Conservation (phyloP, 2,888 invertebrate species). For the Brachynemurus nebulosus region DNA sequence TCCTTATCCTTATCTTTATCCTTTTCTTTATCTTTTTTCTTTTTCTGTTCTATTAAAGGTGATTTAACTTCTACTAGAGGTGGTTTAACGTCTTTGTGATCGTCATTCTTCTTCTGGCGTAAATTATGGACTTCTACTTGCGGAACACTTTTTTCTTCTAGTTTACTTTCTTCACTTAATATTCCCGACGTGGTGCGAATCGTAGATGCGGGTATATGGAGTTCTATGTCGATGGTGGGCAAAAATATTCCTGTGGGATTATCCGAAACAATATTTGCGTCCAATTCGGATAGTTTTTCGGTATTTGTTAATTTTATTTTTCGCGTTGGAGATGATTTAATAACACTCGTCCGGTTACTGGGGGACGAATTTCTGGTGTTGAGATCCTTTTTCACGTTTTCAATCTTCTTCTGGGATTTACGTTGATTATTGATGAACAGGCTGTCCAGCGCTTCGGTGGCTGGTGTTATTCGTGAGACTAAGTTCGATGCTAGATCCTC, state of each 20-base stretch:
- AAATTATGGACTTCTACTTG: conserved; percentile 15
- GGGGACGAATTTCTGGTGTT: neutral
- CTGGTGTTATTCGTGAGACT: conserved; percentile 44
- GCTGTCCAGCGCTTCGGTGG: conserved; percentile 38
- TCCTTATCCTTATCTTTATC: conserved; percentile 30
- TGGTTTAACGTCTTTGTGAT: conserved; percentile 24
- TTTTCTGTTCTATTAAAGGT: conserved; percentile 28
- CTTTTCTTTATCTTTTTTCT: conserved; percentile 18
- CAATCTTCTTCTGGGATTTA: conserved; percentile 38
- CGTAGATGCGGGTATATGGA: conserved; percentile 46
- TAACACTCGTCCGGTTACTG: conserved; percentile 36
- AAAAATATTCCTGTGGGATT: conserved; percentile 55
- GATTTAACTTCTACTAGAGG: conserved; percentile 35
- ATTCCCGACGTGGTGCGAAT: conserved; percentile 35
- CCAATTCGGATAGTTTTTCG: conserved; percentile 31
- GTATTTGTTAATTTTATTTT: conserved; percentile 34
- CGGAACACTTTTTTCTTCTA: conserved; percentile 23
- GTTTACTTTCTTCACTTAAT: conserved; percentile 31
- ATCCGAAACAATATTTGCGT: conserved; percentile 20
- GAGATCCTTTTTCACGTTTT: conserved; percentile 29
- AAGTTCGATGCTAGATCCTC: conserved; percentile 45
- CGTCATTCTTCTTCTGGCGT: conserved; percentile 25
- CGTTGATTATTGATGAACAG: conserved; percentile 37
- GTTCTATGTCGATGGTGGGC: conserved; percentile 51
- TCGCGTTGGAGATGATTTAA: conserved; percentile 41